phyloP scores from a whole-genome alignment of 2,888 invertebrate species.

The Caenorhabditis sp. region DNA sequence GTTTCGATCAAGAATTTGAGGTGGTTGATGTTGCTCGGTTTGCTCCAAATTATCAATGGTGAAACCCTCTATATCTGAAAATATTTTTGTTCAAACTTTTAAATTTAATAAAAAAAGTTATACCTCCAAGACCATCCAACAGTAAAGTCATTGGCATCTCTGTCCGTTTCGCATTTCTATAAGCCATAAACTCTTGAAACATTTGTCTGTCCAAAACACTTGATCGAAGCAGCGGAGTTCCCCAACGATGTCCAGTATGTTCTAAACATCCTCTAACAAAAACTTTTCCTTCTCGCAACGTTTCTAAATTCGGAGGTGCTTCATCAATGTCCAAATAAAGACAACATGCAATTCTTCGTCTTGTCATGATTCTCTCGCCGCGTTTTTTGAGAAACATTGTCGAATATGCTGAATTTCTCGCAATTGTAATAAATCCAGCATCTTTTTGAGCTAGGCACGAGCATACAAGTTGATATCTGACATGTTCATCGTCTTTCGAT shows the following conservation, averaged over 20 bases:
- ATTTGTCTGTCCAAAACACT: constrained; percentile 3
- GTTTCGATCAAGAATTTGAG: constrained; percentile 3
- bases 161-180: neutral
- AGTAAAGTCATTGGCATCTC: neutral
- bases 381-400: constrained; percentile 22
- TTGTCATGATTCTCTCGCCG: constrained; percentile 10
- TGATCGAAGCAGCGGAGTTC: constrained; percentile 45
- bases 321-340: constrained; percentile 22
- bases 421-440: neutral
- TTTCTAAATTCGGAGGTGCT: neutral
- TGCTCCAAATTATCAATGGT: constrained; percentile 16
- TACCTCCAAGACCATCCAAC: neutral
- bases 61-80: constrained; percentile 17
- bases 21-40: neutral
- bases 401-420: constrained; percentile 1
- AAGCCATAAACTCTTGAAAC: neutral
- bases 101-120: too few relatives aligned
- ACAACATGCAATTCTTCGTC: constrained; percentile 19
- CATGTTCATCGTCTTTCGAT: neutral
- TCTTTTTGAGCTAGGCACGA: neutral
- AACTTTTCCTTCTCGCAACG: constrained; percentile 1
- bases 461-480: neutral
- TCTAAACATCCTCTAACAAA: constrained; percentile 53
- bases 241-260: constrained; percentile 57
- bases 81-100: neutral